Conservation (phyloP, 64 coral and sea anemone species). For the Pocillopora verrucosa region DNA sequence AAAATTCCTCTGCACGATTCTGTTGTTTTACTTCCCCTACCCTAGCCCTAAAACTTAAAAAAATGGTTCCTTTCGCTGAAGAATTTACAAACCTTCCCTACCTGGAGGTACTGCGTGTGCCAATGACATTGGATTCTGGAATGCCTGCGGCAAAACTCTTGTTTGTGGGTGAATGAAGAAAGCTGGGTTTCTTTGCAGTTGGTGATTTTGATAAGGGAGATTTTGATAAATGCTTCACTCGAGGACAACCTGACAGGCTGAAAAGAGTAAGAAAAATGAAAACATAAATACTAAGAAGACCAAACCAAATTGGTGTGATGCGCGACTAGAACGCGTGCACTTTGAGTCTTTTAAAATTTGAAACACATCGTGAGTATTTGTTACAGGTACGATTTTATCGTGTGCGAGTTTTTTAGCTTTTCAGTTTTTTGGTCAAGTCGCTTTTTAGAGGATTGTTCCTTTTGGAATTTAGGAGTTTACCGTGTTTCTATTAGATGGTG, state of each 20-base stretch:
- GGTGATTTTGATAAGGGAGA: slow-evolving; percentile 12
- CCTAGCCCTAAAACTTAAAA: no score
- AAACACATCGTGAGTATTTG: no score
- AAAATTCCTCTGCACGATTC: no score
- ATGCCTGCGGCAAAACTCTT: neutral
- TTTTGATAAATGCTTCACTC: slow-evolving; percentile 46
- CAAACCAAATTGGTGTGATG: neutral
- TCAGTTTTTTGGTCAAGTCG: neutral
- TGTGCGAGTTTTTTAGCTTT: neutral
- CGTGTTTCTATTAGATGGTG: no score
- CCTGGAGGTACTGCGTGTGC: slow-evolving; percentile 40
- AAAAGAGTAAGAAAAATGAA: neutral
- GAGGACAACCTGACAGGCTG: slow-evolving; percentile 26
- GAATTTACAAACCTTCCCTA: neutral
- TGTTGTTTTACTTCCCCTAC: no score
- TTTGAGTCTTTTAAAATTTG: no score
- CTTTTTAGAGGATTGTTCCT: no score
- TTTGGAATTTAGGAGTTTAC: no score
- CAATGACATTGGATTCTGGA: slow-evolving; percentile 1
- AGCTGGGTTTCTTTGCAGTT: neutral
- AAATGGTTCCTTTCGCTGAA: no score
- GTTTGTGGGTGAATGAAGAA: neutral
- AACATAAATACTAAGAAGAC: neutral
- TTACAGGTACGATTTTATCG: no score
- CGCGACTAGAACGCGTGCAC: no score